These are phyloP conservation scores for Drosophila ambigua DNA, from an alignment of 1,140 invertebrate genomes.

Conservation along the genomic window DNA sequence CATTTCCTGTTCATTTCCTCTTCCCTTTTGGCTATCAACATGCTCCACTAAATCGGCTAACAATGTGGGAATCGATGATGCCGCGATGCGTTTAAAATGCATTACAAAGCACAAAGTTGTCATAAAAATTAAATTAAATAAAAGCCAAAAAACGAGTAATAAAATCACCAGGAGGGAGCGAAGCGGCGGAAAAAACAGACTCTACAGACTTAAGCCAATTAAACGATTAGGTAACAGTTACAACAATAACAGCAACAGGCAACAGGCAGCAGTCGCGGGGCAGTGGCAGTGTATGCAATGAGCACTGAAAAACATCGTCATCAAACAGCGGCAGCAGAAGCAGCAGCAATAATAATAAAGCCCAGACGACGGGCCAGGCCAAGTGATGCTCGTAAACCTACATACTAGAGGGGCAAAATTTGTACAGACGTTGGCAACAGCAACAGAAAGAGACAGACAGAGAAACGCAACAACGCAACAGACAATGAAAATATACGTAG, in stretches of 20 bases:
- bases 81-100: constrained; percentile 68
- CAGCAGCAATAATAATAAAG: constrained; percentile 50
- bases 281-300: constrained; percentile 46
- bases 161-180: constrained; percentile 10
- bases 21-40: constrained; percentile 11
- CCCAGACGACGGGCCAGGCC: constrained; percentile 34
- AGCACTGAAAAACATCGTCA: constrained; percentile 41
- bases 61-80: constrained; percentile 57
- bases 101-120: constrained; percentile 76
- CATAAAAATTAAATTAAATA: constrained; percentile 77
- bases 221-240: constrained; percentile 82
- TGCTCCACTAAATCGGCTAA: constrained; percentile 67
- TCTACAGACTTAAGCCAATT: constrained; percentile 77
- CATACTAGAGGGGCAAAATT: constrained; percentile 64
- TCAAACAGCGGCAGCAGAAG: constrained; percentile 30
- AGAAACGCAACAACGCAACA: constrained; percentile 3
- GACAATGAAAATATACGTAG: neutral
- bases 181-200: constrained; percentile 6
- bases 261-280: constrained; percentile 1
- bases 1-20: constrained; percentile 43
- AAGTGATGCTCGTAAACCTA: constrained; percentile 66
- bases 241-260: constrained; percentile 36
- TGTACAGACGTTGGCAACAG: constrained; percentile 45
- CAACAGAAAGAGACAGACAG: neutral
- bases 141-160: constrained; percentile 41